Conservation (phyloP, 2,888 invertebrate species). For the Stenolophus ochropezus region DNA sequence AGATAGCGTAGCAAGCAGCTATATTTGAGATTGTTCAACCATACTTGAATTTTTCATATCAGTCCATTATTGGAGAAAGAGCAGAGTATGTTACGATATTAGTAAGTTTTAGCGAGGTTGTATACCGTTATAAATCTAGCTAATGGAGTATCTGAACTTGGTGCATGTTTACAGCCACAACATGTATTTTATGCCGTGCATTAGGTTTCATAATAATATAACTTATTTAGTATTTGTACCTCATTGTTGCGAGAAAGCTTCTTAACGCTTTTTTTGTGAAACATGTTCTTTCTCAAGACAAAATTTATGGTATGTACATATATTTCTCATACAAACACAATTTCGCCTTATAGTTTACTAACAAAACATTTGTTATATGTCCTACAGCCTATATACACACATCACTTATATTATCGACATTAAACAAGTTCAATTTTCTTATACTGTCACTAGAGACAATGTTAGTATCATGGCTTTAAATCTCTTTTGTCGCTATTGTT, state of each 20-base stretch:
- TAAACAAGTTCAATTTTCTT: background rate
- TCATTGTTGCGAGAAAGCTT: constrained; percentile 8
- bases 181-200: constrained; percentile 8
- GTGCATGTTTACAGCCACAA: constrained; percentile 23
- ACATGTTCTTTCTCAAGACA: background rate
- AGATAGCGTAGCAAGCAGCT: background rate
- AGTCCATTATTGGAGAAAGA: constrained; percentile 46
- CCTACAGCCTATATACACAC: background rate
- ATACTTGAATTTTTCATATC: constrained; percentile 25
- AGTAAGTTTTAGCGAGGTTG: constrained; percentile 40
- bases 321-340: background rate
- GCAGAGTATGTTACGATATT: constrained; percentile 50
- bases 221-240: constrained; percentile 11
- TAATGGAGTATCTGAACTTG: constrained; percentile 43
- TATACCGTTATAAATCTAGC: constrained; percentile 41
- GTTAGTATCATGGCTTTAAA: too few species aligned
- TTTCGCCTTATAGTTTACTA: background rate
- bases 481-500: too few species aligned
- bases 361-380: background rate
- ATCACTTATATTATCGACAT: background rate
- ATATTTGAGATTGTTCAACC: background rate
- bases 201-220: constrained; percentile 32
- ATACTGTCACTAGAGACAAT: too few species aligned
- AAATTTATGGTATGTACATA: constrained; percentile 19
- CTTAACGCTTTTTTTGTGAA: constrained; percentile 23